Evolutionary conservation across 92 coral and sea anemone genomes (phyloP).

Genomic region (Parazoanthus swiftii): DNA sequence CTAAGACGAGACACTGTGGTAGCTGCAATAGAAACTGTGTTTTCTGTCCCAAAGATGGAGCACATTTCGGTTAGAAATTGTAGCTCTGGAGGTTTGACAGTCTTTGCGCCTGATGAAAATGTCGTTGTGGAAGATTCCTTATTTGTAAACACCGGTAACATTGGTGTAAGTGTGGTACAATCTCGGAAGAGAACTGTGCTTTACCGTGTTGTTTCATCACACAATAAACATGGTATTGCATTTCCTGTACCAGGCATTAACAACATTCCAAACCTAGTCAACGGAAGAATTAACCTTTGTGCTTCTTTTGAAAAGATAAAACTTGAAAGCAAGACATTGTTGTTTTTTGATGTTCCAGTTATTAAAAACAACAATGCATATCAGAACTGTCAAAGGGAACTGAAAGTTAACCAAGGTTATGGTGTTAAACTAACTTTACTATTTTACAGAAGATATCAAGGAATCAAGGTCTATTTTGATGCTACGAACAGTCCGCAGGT

Average conservation of each 20-base stretch:
- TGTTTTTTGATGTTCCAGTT: slow-evolving; percentile 46
- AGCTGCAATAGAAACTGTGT: slow-evolving; percentile 52
- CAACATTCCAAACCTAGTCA: slow-evolving; percentile 44
- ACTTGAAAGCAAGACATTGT: background rate
- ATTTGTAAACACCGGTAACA: slow-evolving; percentile 7
- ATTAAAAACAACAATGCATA: background rate
- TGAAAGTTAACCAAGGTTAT: slow-evolving; percentile 42
- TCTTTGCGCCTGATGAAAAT: slow-evolving; percentile 10
- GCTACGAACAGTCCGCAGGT: background rate
- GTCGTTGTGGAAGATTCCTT: slow-evolving; percentile 22
- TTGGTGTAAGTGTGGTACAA: slow-evolving; percentile 33
- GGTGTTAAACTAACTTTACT: slow-evolving; percentile 54
- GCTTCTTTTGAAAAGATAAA: background rate
- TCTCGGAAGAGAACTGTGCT: slow-evolving; percentile 15
- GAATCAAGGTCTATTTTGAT: slow-evolving; percentile 34
- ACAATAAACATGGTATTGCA: slow-evolving; percentile 44
- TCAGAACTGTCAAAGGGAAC: slow-evolving; percentile 32
- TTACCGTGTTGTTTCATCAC: slow-evolving; percentile 5
- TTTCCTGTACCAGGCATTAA: slow-evolving; percentile 38
- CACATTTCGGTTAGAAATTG: slow-evolving; percentile 50
- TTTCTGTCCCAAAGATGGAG: slow-evolving; percentile 38
- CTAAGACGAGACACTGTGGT: slow-evolving; percentile 29
- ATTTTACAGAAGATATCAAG: slow-evolving; percentile 28
- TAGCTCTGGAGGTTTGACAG: slow-evolving; percentile 47
- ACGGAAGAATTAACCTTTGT: slow-evolving; percentile 53